Evolutionary conservation across 2,113 vertebrate species (phyloP).

Genomic region (Bufo bufo): DNA sequence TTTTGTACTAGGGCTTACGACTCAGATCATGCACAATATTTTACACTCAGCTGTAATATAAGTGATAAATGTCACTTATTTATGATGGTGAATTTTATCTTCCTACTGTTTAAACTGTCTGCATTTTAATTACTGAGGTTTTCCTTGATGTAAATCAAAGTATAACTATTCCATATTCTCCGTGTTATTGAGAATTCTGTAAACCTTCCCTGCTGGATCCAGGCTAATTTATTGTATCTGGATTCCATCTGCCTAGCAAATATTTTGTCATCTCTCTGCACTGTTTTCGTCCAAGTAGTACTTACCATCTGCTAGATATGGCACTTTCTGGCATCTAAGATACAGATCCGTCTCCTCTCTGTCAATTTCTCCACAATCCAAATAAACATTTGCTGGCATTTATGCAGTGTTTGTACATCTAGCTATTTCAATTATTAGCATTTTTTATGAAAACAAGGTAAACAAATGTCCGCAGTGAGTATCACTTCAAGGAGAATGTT

Average conservation of each 20-base stretch:
- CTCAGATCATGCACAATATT: background rate
- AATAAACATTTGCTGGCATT: slow-evolving; percentile 39
- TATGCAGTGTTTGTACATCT: slow-evolving; percentile 15
- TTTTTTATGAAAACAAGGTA: slow-evolving; percentile 8
- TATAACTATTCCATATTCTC: slow-evolving; percentile 19
- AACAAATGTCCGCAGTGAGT: background rate
- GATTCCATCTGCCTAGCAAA: slow-evolving; percentile 45
- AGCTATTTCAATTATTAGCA: background rate
- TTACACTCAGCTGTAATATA: background rate
- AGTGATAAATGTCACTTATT: background rate
- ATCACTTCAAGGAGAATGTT: background rate
- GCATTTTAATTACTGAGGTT: slow-evolving; percentile 3
- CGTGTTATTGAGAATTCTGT: slow-evolving; percentile 25
- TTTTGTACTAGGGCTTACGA: too few relatives aligned
- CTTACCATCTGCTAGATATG: slow-evolving; percentile 35
- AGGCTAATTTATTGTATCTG: slow-evolving; percentile 50
- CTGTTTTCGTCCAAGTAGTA: slow-evolving; percentile 24
- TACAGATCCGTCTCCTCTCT: slow-evolving; percentile 17
- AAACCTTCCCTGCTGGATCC: slow-evolving; percentile 23
- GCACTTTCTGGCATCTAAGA: slow-evolving; percentile 24
- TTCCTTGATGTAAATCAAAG: slow-evolving; percentile 26
- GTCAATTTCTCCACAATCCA: slow-evolving; percentile 27
- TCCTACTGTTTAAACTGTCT: background rate
- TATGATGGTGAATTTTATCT: background rate
- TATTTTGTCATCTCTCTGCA: slow-evolving; percentile 18